These are phyloP conservation scores for Neoitamus cyanurus DNA, from an alignment of 2,888 invertebrate species.

Conservation along the genomic window DNA sequence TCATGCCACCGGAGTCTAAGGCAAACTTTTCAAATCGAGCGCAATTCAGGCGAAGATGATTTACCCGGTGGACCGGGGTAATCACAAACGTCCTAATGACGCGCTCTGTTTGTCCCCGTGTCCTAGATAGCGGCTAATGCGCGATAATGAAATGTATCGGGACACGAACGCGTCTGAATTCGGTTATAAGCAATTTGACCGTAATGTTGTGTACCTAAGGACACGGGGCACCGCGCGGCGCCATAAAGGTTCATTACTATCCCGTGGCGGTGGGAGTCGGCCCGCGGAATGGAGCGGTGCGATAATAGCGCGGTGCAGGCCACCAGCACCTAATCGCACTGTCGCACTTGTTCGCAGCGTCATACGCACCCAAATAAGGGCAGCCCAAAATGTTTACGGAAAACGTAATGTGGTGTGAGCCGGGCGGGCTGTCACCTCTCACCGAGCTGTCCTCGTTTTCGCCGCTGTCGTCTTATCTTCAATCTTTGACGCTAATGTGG, in stretches of 20 bases:
- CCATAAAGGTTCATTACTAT: constrained; percentile 22
- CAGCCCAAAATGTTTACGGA: background rate
- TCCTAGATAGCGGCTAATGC: constrained; percentile 33
- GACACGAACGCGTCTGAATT: constrained; percentile 33
- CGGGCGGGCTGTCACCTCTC: background rate
- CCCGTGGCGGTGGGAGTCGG: background rate
- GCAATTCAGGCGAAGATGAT: constrained; percentile 46
- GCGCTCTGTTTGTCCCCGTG: constrained; percentile 35
- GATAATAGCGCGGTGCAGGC: constrained; percentile 16
- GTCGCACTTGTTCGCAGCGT: background rate
- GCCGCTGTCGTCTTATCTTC: constrained; percentile 54
- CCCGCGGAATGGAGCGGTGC: background rate
- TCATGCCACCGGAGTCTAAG: constrained; percentile 33
- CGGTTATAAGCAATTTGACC: constrained; percentile 36
- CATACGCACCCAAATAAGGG: constrained; percentile 4
- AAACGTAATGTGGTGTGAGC: background rate
- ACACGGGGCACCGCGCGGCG: background rate
- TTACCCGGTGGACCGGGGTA: constrained; percentile 26
- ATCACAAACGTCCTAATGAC: constrained; percentile 40
- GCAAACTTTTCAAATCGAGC: constrained; percentile 35
- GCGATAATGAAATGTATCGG: constrained; percentile 41
- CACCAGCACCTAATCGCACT: constrained; percentile 4
- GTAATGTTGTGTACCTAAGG: constrained; percentile 36
- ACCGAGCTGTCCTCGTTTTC: constrained; percentile 1
- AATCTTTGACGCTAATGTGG: constrained; percentile 59